These are phyloP conservation scores for Thaumetopoea pityocampa DNA, from an alignment of 1,140 invertebrate species.

Conservation along the genomic window DNA sequence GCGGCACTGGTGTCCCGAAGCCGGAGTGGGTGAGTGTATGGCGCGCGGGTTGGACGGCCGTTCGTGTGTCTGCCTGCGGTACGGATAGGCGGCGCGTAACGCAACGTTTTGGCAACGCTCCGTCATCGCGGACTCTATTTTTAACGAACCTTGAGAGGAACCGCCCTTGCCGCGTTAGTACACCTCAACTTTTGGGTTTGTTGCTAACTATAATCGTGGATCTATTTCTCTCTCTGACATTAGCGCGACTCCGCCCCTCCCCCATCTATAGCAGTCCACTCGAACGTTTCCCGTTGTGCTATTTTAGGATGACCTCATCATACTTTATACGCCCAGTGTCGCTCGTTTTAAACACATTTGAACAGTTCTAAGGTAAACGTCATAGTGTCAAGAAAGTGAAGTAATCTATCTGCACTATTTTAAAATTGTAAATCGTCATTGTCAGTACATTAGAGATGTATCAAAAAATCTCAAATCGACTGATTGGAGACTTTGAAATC, in stretches of 20 bases:
- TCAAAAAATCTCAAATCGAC: too few relatives aligned
- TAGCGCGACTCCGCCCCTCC: slow-evolving; percentile 20
- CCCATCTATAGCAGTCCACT: slow-evolving; percentile 24
- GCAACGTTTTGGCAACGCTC: slow-evolving; percentile 61
- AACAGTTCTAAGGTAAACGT: slow-evolving; percentile 42
- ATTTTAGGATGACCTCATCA: slow-evolving; percentile 44
- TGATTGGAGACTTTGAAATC: too few relatives aligned
- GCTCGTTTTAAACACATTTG: slow-evolving; percentile 30
- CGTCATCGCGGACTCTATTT: slow-evolving; percentile 64
- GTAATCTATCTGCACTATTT: too few relatives aligned
- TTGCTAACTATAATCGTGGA: slow-evolving; percentile 26
- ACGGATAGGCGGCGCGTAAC: slow-evolving; percentile 61
- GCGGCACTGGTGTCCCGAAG: slow-evolving; percentile 32
- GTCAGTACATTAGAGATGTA: too few relatives aligned
- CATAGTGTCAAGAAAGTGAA: slow-evolving; percentile 19
- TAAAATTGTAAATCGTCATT: too few relatives aligned
- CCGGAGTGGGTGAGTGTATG: slow-evolving; percentile 43
- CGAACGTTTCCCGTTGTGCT: slow-evolving; percentile 28
- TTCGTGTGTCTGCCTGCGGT: slow-evolving; percentile 39
- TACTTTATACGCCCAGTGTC: slow-evolving; percentile 34
- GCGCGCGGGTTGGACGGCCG: slow-evolving; percentile 28
- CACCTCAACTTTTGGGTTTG: slow-evolving; percentile 37
- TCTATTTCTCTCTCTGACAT: slow-evolving; percentile 33
- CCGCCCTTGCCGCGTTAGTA: slow-evolving; percentile 64
- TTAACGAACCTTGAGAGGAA: slow-evolving; percentile 70